Base-by-base conservation (phyloP, 1,140 invertebrate species). In the Sminthurinus signatus region DNA sequence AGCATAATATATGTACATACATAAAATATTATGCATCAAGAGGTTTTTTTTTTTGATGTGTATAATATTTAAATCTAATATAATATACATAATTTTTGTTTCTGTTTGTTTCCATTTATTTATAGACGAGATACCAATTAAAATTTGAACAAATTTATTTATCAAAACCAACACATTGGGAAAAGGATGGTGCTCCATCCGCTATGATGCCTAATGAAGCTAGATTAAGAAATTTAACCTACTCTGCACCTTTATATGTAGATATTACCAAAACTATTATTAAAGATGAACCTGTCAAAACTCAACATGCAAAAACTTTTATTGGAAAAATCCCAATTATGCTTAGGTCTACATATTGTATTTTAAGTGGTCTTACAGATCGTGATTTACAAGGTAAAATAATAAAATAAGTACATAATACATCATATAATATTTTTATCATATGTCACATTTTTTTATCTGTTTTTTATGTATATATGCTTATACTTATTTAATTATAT, bases 151-250 rank as follows among this genome's bases (percentile, higher is more conserved):
- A 99, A 78, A 98, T 99, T 75, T 99, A 98, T 77, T 76, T 99
- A 31, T 98, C 95, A 0, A 98, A 98, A 78, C 96, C 96, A 5
- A 99, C 96, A 12, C 96, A 98, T 83, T 98, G 96, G 96, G 96
- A 98, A 78, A 98, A 98, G 80, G 96, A 99, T 82, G 96, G 96
- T 76, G 92, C 94, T 0, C 93, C 94, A 28, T 93, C 89, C 65
- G 93, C 93, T 62, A 96, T 99, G 93, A 98, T 98, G 95, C 96
- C 96, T 14, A 99, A 99, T 77, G 96, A 98, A 81, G 96, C 94
- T 17, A 81, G 94, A 63, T 76, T 91, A 56, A 80, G 89, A 58
- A 91, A 92, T 78, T 78, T 91, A 8, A 95, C 91, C 0, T 98
- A 98, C 77, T 97, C 95, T 4, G 95, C 96, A 12, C 96, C 96